phyloP scores from a whole-genome alignment of 2,797 vertebrate genomes.

The Tolypeutes matacus region DNA sequence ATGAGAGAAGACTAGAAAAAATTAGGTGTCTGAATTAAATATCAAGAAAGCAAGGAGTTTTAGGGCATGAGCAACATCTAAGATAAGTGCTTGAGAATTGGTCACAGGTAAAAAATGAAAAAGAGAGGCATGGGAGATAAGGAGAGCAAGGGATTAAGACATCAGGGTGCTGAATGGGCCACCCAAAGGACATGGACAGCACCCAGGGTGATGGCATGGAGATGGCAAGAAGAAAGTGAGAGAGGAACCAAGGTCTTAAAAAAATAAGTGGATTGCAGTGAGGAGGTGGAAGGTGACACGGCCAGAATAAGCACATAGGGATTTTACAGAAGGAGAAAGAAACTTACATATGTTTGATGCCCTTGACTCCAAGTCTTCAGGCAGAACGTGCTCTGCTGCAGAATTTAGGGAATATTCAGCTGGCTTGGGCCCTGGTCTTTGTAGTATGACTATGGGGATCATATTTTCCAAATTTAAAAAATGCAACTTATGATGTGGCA shows the following conservation, averaged over 20 bases:
- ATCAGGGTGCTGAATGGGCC: not conserved
- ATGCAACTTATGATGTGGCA: not conserved
- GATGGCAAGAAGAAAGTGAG: not conserved
- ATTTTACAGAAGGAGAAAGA: not conserved
- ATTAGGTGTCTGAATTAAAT: not conserved
- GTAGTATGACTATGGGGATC: not conserved
- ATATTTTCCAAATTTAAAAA: not conserved
- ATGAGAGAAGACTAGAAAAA: not conserved
- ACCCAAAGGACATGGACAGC: not conserved
- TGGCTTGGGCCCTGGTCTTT: not conserved
- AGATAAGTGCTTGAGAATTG: not conserved
- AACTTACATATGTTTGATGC: not conserved
- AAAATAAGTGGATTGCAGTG: not conserved
- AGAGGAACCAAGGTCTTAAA: not conserved
- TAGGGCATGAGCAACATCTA: not conserved
- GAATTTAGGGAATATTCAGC: not conserved
- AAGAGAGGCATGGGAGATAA: not conserved
- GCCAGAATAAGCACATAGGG: not conserved
- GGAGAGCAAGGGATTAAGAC: not conserved
- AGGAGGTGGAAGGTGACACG: not conserved
- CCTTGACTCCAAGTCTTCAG: not conserved
- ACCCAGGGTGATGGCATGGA: not conserved
- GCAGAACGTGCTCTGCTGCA: not conserved
- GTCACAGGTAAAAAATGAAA: not conserved
- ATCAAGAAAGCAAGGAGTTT: not conserved